phyloP scores from a whole-genome alignment of 2,888 invertebrate species.

The Lysandra coridon region DNA sequence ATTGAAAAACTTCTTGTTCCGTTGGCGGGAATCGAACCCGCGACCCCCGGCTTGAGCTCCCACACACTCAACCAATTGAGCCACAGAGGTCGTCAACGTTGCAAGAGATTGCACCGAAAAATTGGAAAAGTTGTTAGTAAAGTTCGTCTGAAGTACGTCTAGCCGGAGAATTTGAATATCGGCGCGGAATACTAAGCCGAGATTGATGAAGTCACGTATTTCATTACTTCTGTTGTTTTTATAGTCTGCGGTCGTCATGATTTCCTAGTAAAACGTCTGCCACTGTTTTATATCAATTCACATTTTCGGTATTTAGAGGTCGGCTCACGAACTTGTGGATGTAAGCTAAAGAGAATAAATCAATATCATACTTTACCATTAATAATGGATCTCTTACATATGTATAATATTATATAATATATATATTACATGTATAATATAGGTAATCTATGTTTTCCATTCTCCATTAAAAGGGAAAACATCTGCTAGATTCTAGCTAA shows the following conservation, averaged over 20 bases:
- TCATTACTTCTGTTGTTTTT: conserved; percentile 29
- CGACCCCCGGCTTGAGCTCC: no score
- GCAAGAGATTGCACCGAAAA: neutral
- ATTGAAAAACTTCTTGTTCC: no score
- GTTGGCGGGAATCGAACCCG: no score
- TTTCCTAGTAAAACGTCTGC: neutral
- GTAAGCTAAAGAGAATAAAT: no score
- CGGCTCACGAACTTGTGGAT: neutral
- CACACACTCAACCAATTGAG: no score
- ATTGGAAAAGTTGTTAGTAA: conserved; percentile 6
- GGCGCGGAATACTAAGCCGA: conserved; percentile 18
- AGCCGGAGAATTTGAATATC: conserved; percentile 17
- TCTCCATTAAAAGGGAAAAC: neutral
- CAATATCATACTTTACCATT: no score
- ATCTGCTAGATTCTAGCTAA: neutral
- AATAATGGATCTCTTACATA: no score
- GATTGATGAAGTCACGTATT: conserved; percentile 17
- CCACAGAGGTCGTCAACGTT: neutral
- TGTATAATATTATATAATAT: no score
- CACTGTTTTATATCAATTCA: neutral
- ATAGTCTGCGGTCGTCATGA: neutral
- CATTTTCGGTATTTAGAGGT: neutral
- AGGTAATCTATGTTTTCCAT: no score
- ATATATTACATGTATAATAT: no score
- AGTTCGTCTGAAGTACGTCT: conserved; percentile 11